Evolutionary conservation across 2,113 vertebrate species (phyloP), one percentile per base, ranked within the genome.

Genomic region (Empidonax alnorum): DNA sequence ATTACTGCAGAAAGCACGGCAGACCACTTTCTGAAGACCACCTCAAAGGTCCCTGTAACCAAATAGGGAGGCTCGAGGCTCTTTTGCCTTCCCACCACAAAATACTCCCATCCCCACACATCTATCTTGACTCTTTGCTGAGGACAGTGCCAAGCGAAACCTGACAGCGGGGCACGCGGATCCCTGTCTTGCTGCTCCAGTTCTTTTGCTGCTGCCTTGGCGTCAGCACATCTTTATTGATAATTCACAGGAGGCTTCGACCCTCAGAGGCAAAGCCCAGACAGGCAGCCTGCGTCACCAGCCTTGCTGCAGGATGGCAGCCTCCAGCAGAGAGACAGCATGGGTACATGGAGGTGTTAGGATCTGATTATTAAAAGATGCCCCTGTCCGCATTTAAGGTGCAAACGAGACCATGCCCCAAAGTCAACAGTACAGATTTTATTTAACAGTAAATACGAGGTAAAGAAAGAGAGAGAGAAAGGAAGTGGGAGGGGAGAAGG

Each of bases 151-250:
- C 0, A 2, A 52, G 35, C 1, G 1, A 56, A 30, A 71, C 33
- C 5, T 0, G 3, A 53, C 28, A 72, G 8, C 59, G 79, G 20
- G 28, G 30, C 61, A 67, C 0, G 0, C 6, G 7, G 56, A 56
- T 44, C 46, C 56, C 17, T 8, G 24, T 10, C 35, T n/a, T 18
- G 67, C 71, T 28, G 52, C 65, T 63, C 41, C 3, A 49, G 63
- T 4, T 66, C 59, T 68, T 0, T 47, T 37, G 58, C 65, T 35
- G 46, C 55, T 72, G 73, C 55, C 68, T 75, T 30, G 73, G 65
- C 3, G 0, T 10, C 56, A 67, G 71, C 71, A 72, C 39, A 93
- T 39, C 44, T 33, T 47, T 59, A 68, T 1, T 13, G 62, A 7
- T 46, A 77, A 53, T 5, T 42, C 59, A 84, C 16, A 47, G 62